Conservation (phyloP, 2,797 vertebrate genomes). For the Sebastolobus altivelis region DNA sequence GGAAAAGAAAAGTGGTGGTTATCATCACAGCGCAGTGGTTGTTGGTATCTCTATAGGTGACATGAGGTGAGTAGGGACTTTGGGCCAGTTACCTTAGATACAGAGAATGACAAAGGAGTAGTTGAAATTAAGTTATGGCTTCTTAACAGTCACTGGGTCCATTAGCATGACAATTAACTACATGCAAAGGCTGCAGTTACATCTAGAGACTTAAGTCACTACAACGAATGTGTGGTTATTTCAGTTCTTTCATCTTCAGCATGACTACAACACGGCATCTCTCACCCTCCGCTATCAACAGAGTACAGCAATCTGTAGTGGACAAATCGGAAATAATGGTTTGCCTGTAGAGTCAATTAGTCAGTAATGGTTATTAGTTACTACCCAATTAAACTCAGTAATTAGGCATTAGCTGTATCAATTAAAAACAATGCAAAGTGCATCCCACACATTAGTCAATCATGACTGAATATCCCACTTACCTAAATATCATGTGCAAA, state of each 20-base stretch:
- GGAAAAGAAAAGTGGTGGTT: neutral
- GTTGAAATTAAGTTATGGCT: neutral
- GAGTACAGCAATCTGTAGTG: neutral
- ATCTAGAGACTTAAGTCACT: neutral
- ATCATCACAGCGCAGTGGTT: neutral
- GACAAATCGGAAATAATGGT: neutral
- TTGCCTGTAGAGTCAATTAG: slow-evolving; percentile 18
- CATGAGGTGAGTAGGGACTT: neutral
- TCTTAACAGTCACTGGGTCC: neutral
- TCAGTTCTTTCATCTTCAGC: neutral
- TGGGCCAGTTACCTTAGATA: neutral
- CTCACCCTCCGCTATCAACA: neutral
- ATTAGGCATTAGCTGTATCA: slow-evolving; percentile 29
- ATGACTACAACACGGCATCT: neutral
- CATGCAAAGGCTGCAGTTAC: neutral
- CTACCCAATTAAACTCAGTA: slow-evolving; percentile 22
- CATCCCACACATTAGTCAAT: slow-evolving; percentile 13
- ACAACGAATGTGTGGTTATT: neutral
- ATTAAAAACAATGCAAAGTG: slow-evolving; percentile 21
- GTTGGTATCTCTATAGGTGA: neutral
- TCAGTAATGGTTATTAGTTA: slow-evolving; percentile 18
- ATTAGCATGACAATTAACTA: too few relatives aligned
- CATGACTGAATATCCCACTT: slow-evolving; percentile 4
- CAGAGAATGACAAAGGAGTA: neutral
- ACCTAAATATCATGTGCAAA: neutral